Evolutionary conservation across 2,113 vertebrate species (phyloP).

Genomic region (Alosa alosa): DNA sequence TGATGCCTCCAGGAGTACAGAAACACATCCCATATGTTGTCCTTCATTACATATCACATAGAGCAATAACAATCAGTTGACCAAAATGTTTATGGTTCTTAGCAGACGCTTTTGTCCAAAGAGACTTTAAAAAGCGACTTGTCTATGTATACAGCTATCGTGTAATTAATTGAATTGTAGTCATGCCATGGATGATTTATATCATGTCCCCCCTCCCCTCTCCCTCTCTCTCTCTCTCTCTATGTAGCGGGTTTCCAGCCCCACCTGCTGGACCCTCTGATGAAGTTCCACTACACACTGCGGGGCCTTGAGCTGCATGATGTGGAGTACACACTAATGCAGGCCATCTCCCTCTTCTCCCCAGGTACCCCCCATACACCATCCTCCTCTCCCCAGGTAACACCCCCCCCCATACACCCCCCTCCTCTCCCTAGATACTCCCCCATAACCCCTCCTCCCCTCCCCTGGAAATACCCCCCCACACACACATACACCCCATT

Average conservation of each 20-base stretch:
- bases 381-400: background rate
- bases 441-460: background rate
- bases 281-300: conserved; percentile 76
- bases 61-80: too few relatives aligned
- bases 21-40: too few relatives aligned
- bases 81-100: too few relatives aligned
- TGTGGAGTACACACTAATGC: conserved; percentile 74
- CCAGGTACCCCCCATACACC: conserved; percentile 59
- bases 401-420: conserved; percentile 38
- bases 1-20: too few relatives aligned
- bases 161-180: too few relatives aligned
- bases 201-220: background rate
- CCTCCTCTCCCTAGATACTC: conserved; percentile 76
- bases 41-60: too few relatives aligned
- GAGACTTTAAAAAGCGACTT: too few relatives aligned
- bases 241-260: conserved; percentile 76
- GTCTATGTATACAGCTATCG: too few relatives aligned
- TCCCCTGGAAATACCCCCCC: background rate
- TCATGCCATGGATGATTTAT: too few relatives aligned
- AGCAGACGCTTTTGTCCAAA: too few relatives aligned
- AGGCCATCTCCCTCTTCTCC: conserved; percentile 75
- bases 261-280: conserved; percentile 73
- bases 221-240: background rate
- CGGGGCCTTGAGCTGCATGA: conserved; percentile 69
- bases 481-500: conserved; percentile 39